Evolutionary conservation across 2,888 invertebrate genomes (phyloP).

Genomic region (Sylvicola cinctus): DNA sequence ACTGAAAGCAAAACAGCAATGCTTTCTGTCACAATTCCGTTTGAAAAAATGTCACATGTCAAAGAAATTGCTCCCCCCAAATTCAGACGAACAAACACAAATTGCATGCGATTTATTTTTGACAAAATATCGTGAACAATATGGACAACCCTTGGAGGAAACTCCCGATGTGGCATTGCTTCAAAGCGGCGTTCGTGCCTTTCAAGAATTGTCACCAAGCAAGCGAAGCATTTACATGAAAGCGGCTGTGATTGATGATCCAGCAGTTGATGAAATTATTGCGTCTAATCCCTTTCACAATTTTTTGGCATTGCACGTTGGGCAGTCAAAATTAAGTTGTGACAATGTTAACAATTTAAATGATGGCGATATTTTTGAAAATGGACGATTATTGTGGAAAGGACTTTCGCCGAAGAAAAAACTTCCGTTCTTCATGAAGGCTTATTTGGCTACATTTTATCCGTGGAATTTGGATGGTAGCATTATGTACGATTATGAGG

Average conservation of each 20-base stretch:
- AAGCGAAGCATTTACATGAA: too few species aligned
- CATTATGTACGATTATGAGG: not conserved
- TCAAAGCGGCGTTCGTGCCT: too few species aligned
- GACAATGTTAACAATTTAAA: not conserved
- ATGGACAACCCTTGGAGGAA: too few species aligned
- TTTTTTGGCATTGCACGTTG: not conserved
- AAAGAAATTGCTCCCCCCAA: too few species aligned
- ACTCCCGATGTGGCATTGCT: too few species aligned
- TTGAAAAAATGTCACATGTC: too few species aligned
- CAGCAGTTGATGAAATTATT: not conserved
- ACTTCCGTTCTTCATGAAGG: not conserved
- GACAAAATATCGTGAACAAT: too few species aligned
- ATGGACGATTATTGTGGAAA: not conserved
- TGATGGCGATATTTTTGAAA: not conserved
- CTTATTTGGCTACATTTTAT: not conserved
- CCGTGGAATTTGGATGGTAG: not conserved
- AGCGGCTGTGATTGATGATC: not conserved
- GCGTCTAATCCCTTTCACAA: not conserved
- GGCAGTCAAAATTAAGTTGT: not conserved
- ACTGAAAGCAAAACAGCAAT: too few species aligned
- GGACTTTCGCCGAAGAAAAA: not conserved
- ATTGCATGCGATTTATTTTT: too few species aligned
- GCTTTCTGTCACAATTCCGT: too few species aligned
- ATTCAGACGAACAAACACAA: too few species aligned
- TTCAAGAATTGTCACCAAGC: too few species aligned